phyloP scores from a whole-genome alignment of 2,113 vertebrate species.

The human (Homo sapiens) region DNA sequence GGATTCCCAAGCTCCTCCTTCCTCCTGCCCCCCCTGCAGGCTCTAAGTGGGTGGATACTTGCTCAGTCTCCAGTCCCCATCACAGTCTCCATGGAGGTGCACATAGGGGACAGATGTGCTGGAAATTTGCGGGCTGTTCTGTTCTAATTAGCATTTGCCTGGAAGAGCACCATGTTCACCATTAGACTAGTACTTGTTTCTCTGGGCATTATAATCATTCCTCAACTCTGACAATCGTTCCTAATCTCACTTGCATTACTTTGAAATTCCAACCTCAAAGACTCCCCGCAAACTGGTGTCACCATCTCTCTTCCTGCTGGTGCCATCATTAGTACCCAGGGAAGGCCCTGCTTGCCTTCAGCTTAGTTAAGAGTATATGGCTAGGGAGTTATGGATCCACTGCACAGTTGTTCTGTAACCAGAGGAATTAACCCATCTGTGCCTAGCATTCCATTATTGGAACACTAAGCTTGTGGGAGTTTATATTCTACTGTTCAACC shows the following conservation, averaged over 20 bases:
- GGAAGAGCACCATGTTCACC: fast-evolving
- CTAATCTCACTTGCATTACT: background rate
- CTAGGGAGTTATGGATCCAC: background rate
- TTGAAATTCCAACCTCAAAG: background rate
- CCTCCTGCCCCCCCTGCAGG: background rate
- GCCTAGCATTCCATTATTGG: too few species aligned
- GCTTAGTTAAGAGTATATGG: background rate
- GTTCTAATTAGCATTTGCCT: background rate
- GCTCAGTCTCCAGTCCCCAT: background rate
- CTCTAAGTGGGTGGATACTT: background rate
- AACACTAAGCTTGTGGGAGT: too few species aligned
- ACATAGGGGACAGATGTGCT: background rate
- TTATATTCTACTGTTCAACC: too few species aligned
- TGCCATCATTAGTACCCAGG: fast-evolving
- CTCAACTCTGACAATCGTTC: background rate
- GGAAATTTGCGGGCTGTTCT: background rate
- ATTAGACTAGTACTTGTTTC: background rate
- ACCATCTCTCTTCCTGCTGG: background rate
- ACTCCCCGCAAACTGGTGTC: fast-evolving
- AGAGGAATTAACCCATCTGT: background rate
- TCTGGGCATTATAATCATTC: background rate
- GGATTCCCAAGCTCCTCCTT: background rate
- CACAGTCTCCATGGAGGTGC: background rate
- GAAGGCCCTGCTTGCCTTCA: background rate
- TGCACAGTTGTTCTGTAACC: fast-evolving